Base-by-base conservation (phyloP, 1,140 invertebrate species). In the Euwallacea similis region DNA sequence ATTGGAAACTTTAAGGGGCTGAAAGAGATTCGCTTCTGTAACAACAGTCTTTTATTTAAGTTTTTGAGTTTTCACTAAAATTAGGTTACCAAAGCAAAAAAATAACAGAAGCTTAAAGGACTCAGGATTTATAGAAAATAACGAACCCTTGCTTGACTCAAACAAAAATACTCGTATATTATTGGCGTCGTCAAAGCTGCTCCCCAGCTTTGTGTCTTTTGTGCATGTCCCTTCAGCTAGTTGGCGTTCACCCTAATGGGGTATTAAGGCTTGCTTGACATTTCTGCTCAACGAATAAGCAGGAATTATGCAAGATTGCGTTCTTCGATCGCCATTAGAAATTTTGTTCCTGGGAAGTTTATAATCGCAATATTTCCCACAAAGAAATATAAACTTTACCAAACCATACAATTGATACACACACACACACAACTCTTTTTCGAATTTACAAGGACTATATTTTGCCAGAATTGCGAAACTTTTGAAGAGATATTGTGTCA, bases 401-500 rank as follows among this genome's bases (percentile, higher is more conserved):
- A 33, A 33, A 33, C 21, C 21, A 33, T 33, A 33, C 21, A 33
- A 33, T 33, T 33, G 21, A 33, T 33, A 33, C 21, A 33, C 21
- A 33, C 21, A 33, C 60, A 68, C 60, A 68, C 55, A 68, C 66
- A 68, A 68, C 56, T 68, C 56, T 50, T 59, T 33, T 68, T 54
- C 16, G 60, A 68, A 68, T 68, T 43, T 68, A 68, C 66, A 68
- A 68, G 56, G 68, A 70, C 68, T 64, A 63, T 70, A 70, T 70
- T 70, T 70, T 44, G 21, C 46, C 10, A 42, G 66, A 70, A 63
- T 70, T 42, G 59, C 16, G 33, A 63, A 70, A 70, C 59, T 70
- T 70, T 70, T 70, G 59, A 58, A 70, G 68, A 63, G 60, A 63
- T 70, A 70, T 70, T 70, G 68, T 70, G 42, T 70, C 68, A 63